Percentiles rank a stretch among this genome's conserved stretches.
phyloP scores from a whole-genome alignment of 2,888 invertebrate species.

The Lasioglossum malachurum region DNA sequence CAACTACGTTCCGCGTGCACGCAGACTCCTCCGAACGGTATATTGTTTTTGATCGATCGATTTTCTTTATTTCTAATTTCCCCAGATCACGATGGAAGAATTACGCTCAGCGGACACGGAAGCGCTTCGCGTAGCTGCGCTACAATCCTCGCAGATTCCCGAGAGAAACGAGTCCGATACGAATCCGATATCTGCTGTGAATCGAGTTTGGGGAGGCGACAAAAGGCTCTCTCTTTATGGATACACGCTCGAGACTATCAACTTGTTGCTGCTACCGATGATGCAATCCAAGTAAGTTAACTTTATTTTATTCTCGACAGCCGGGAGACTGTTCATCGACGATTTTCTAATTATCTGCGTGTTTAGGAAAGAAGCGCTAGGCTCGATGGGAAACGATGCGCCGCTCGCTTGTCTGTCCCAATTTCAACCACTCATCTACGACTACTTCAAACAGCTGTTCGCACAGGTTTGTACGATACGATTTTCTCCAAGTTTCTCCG shows the following conservation, averaged over 20 bases:
- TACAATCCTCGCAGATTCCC: background rate
- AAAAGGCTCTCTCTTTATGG: constrained; percentile 95
- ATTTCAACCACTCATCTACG: constrained; percentile 97
- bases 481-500: background rate
- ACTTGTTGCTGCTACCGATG: constrained; percentile 98
- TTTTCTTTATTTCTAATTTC: background rate
- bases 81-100: constrained; percentile 93
- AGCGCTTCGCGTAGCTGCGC: too few relatives aligned
- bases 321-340: background rate
- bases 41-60: background rate
- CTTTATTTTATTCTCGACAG: background rate
- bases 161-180: constrained; percentile 71
- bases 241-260: constrained; percentile 98
- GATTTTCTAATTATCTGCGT: background rate
- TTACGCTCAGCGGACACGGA: constrained; percentile 88
- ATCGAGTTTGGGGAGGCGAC: constrained; percentile 88
- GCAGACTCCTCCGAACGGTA: background rate
- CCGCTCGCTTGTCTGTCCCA: constrained; percentile 98
- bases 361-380: constrained; percentile 97
- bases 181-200: constrained; percentile 82
- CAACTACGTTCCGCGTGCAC: background rate
- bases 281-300: constrained; percentile 93
- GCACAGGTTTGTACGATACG: constrained; percentile 90
- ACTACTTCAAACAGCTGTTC: constrained; percentile 99
- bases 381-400: constrained; percentile 99